Evolutionary conservation across 2,888 invertebrate species (phyloP).

Genomic region (Antitype chi): DNA sequence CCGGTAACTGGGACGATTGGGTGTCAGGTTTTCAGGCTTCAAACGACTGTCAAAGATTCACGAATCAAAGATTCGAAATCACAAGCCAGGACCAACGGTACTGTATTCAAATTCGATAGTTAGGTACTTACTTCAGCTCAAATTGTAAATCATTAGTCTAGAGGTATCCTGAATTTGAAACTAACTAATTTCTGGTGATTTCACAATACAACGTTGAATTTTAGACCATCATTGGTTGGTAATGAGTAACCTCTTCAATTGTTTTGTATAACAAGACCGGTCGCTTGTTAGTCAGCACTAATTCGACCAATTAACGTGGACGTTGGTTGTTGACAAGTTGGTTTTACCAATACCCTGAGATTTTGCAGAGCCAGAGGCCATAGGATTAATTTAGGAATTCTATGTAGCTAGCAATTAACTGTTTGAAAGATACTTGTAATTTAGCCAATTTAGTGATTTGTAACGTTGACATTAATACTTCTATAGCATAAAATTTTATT

Average conservation of each 20-base stretch:
- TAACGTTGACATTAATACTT: neutral
- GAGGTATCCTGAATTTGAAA: neutral
- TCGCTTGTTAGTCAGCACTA: constrained; percentile 5
- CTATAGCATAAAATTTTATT: neutral
- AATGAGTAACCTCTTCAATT: constrained; percentile 26
- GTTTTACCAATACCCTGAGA: neutral
- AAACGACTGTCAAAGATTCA: too few species aligned
- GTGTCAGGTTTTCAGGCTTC: too few species aligned
- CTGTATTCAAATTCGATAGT: neutral
- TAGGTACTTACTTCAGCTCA: neutral
- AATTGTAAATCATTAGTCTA: neutral
- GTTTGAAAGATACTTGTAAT: neutral
- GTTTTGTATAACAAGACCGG: constrained; percentile 2
- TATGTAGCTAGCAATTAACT: neutral
- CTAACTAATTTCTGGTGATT: constrained; percentile 3
- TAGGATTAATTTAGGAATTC: neutral
- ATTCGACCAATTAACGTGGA: neutral
- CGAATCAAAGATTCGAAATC: too few species aligned
- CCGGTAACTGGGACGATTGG: too few species aligned
- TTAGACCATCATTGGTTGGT: neutral
- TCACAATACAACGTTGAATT: constrained; percentile 5
- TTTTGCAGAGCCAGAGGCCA: neutral
- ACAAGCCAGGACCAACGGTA: too few species aligned
- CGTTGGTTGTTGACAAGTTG: neutral
- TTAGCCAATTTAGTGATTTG: neutral